phyloP scores from a whole-genome alignment of 1,140 invertebrate species.

The Myzus persicae region DNA sequence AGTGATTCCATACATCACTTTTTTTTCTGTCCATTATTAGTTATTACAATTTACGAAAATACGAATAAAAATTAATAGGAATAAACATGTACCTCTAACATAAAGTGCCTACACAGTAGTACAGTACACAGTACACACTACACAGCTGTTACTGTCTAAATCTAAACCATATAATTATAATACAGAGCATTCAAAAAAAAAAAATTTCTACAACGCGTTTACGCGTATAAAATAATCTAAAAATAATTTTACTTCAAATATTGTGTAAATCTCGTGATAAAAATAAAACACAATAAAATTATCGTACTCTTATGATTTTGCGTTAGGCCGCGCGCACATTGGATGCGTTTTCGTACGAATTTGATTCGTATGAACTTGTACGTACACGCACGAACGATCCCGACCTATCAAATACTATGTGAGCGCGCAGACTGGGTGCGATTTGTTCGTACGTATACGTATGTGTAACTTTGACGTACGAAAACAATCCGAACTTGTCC shows the following conservation, averaged over 20 bases:
- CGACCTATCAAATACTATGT: not conserved
- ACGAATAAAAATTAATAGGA: not conserved
- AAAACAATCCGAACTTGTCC: conserved; percentile 31
- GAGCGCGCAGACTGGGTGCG: conserved; percentile 8
- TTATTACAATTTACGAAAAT: conserved; percentile 18
- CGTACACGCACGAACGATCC: conserved; percentile 21
- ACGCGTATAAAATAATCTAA: not conserved
- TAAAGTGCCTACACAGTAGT: not conserved
- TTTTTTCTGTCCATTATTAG: conserved; percentile 36
- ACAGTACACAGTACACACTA: not conserved
- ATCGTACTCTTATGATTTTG: not conserved
- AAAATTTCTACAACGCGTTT: not conserved
- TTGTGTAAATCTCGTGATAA: not conserved
- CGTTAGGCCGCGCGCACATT: not conserved
- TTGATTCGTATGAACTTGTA: not conserved
- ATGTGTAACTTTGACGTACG: conserved; percentile 3
- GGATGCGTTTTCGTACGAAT: conserved; percentile 17
- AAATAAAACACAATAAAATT: not conserved
- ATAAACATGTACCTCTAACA: not conserved
- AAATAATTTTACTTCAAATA: not conserved
- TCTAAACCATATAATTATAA: not conserved
- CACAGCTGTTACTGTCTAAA: not conserved
- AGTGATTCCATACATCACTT: conserved; percentile 42
- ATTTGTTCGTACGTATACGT: not conserved
- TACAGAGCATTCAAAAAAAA: too few relatives aligned